Evolutionary conservation across 2,888 invertebrate species (phyloP), one percentile per base, ranked within the genome.

Genomic region (Netelia melanura): DNA sequence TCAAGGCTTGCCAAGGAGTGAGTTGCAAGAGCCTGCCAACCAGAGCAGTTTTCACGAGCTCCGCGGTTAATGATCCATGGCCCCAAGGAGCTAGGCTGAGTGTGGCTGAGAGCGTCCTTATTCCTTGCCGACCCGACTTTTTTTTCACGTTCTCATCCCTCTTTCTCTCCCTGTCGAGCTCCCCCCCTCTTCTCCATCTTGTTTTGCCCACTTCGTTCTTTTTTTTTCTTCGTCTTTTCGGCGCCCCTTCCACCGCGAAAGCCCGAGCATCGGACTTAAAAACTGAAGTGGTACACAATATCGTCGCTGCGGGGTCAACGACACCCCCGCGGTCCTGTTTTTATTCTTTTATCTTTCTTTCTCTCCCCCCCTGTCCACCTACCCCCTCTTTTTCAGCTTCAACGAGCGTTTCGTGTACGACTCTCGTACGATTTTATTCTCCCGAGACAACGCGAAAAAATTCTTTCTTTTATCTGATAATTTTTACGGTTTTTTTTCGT

Each of bases 101-200:
- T 93, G 92, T 92, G 92, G 92, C 92, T 92, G 92, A 92, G 92
- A 88, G 90, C 92, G 93, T 92, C 92, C 92, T 92, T 90, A 87
- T 91, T 92, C 90, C 90, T 91, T 90, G 88, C 90, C 86, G 86
- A 87, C 48, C 84, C 89, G 88, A 89, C 90, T 89, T 91, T 90
- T 91, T 89, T 91, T 90, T 90, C 87, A 62, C 86, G 72, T 84
- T 83, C 84, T 38, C 74, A 14, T 48, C 43, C 21, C 64, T 38
- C 8, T 43, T 21, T 25, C 58, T 67, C 54, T 58, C 54, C 48
- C 17, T 65, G 48, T 14, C 48, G 38, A 38, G 38, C 68, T 54
- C 70, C 52, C 62, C 61, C 25, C 48, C 54, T 44, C 21, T 58
- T 58, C 17, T 58, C 58, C 62, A 25, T 62, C 62, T 62, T 30